These are phyloP conservation scores for Camponotus fellah DNA, from an alignment of 2,888 invertebrate species.

Conservation along the genomic window DNA sequence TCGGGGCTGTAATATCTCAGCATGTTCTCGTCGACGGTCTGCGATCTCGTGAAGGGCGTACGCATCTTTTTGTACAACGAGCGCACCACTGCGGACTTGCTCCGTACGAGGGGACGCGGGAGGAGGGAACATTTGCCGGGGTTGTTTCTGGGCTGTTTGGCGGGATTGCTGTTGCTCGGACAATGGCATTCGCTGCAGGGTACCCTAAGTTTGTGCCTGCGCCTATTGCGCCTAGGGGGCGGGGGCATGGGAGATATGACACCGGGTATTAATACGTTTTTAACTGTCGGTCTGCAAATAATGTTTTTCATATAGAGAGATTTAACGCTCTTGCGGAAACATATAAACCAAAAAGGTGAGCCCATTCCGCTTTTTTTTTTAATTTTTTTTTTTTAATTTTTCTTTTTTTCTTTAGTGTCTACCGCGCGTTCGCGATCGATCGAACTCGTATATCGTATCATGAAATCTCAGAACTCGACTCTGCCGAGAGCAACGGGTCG, in stretches of 20 bases:
- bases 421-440: conserved; percentile 76
- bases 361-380: conserved; percentile 73
- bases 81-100: conserved; percentile 86
- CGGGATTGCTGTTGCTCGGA: conserved; percentile 80
- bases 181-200: conserved; percentile 85
- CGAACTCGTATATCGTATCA: conserved; percentile 68
- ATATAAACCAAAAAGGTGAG: conserved; percentile 60
- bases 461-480: conserved; percentile 44
- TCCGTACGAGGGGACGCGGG: conserved; percentile 85
- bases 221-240: conserved; percentile 86
- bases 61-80: conserved; percentile 85
- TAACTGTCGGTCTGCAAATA: conserved; percentile 86
- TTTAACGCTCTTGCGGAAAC: conserved; percentile 69
- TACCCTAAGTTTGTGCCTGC: conserved; percentile 86
- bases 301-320: conserved; percentile 82
- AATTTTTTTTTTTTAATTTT: not conserved
- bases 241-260: conserved; percentile 85
- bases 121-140: conserved; percentile 79
- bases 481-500: conserved; percentile 55
- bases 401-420: conserved; percentile 35
- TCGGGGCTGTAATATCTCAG: conserved; percentile 83
- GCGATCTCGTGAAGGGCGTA: conserved; percentile 85
- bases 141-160: conserved; percentile 79
- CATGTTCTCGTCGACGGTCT: conserved; percentile 85
- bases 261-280: conserved; percentile 86